Evolutionary conservation across 2,113 vertebrate species (phyloP), one percentile per base, ranked within the genome.

Genomic region (Antennarius striatus): DNA sequence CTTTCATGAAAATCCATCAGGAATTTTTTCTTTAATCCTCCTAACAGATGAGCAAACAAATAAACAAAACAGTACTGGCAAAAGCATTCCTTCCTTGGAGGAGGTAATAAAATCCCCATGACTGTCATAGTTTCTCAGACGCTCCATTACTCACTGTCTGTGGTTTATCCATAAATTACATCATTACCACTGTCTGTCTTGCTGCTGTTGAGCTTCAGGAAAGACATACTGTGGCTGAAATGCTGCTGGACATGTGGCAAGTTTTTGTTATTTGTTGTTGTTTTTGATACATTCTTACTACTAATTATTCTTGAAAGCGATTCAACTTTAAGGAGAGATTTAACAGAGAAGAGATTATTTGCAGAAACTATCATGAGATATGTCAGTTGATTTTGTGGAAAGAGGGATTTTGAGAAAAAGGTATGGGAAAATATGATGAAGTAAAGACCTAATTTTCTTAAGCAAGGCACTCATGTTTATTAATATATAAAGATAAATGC

Each of bases 271-370:
- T 60, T 54, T 14, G 22, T 22, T 22, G 22, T 22, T 49, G 32
- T 48, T 10, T 51, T 16, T 17, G 16, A 51, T 22, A 5, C 17
- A 22, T 7, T 10, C 5, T 51, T 5, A 17, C 56, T 10, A 42
- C 39, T 47, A 4, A 36, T 36, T 36, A 36, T 7, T 36, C 32
- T 36, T 36, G 7, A 50, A 60, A 59, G 16, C 47, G 14, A 64
- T 63, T 39, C 29, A 43, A 16, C 43, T 17, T 42, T 36, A 73
- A 22, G 22, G 2, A 22, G 54, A 73, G 17, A 64, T 51, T 61
- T 61, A 49, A 43, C 46, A 62, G 30, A 63, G 8, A 32, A 54
- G 42, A 55, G 64, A 36, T 10, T 66, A 48, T 63, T 75, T 75
- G 47, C 42, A 51, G 58, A 17, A 43, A 58, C 28, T 28, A 43